Conservation (phyloP, 2,888 invertebrate genomes). For the Caenorhabditis sp. region DNA sequence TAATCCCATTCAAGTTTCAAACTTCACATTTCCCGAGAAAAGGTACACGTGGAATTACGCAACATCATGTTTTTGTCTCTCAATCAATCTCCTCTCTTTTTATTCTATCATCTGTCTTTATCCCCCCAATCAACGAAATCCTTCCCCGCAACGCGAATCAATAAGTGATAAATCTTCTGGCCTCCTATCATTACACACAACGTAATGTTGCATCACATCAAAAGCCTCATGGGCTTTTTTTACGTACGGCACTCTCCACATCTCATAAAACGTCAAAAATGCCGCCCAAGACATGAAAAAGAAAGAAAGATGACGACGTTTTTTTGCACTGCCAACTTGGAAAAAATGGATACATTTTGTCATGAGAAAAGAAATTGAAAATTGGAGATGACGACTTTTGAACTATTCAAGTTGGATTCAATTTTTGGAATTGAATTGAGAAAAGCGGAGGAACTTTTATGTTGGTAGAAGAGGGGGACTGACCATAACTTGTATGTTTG, state of each 20-base stretch:
- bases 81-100: background rate
- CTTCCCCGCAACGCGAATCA: conserved; percentile 30
- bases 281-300: conserved; percentile 9
- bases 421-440: background rate
- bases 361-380: background rate
- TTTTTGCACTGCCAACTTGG: background rate
- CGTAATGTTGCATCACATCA: conserved; percentile 45
- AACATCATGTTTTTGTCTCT: background rate
- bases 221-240: conserved; percentile 41
- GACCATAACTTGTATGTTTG: too few species aligned
- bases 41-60: too few species aligned
- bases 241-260: conserved; percentile 39
- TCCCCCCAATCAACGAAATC: conserved; percentile 5
- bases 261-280: conserved; percentile 47
- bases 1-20: background rate
- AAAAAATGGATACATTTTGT: background rate
- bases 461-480: too few species aligned
- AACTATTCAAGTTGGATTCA: background rate
- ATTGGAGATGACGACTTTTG: background rate
- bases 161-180: conserved; percentile 45
- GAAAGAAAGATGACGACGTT: background rate
- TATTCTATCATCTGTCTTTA: background rate
- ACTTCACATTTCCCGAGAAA: background rate
- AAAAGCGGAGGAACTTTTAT: too few species aligned
- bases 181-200: conserved; percentile 42